phyloP scores from a whole-genome alignment of 2,888 invertebrate genomes.

The Drosophila limbata region DNA sequence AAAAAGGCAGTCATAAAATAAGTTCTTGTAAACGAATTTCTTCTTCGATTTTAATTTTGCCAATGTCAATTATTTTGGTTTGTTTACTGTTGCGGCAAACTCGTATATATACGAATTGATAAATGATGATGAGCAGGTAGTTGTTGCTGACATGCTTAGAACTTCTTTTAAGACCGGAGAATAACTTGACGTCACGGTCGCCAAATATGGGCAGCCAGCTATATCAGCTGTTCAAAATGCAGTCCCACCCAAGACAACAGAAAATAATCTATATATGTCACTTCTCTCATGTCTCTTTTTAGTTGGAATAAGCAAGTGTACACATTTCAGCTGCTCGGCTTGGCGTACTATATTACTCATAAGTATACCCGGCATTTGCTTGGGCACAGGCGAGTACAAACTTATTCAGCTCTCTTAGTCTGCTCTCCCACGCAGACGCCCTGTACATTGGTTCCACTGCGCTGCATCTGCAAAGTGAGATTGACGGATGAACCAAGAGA shows the following conservation, averaged over 20 bases:
- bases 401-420: not conserved
- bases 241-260: not conserved
- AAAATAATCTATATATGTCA: not conserved
- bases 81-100: no score
- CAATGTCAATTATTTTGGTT: no score
- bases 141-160: not conserved
- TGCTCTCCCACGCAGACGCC: not conserved
- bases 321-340: not conserved
- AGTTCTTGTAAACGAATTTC: no score
- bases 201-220: not conserved
- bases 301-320: not conserved
- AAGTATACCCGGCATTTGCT: conserved; percentile 2
- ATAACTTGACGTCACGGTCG: not conserved
- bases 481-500: not conserved
- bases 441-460: not conserved
- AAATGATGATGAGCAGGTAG: not conserved
- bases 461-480: not conserved
- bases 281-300: not conserved
- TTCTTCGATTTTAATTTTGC: no score
- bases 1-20: no score
- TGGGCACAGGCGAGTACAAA: not conserved
- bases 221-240: not conserved
- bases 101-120: no score
- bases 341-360: not conserved
- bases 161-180: not conserved